Percentiles rank a stretch among this genome's conserved stretches.
These are phyloP conservation scores for Gouania willdenowi DNA, from an alignment of 2,797 vertebrate species.

Conservation along the genomic window DNA sequence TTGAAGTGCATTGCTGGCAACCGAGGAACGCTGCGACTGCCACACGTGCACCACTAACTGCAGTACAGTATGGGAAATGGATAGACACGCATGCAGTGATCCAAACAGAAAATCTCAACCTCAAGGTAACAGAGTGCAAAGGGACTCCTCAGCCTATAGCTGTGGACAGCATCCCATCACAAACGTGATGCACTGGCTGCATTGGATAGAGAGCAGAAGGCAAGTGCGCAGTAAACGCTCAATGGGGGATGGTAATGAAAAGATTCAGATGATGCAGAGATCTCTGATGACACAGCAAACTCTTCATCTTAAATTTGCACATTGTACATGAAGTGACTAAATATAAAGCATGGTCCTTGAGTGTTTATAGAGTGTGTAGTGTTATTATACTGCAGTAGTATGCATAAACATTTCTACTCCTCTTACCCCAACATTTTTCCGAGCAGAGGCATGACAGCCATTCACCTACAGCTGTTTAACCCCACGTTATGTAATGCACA, in stretches of 20 bases:
- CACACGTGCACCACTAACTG: constrained; percentile 7
- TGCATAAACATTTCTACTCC: constrained; percentile 6
- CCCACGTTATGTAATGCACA: constrained; percentile 44
- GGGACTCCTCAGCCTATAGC: constrained; percentile 6
- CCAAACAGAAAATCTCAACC: neutral
- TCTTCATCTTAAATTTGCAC: neutral
- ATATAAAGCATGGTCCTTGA: constrained; percentile 16
- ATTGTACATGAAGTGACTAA: neutral
- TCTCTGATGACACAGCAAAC: constrained; percentile 73
- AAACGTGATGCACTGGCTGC: constrained; percentile 10
- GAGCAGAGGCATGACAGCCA: constrained; percentile 56
- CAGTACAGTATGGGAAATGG: neutral
- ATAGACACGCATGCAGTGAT: neutral
- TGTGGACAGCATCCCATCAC: constrained; percentile 4
- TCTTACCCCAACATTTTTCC: constrained; percentile 10
- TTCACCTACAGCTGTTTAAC: constrained; percentile 48
- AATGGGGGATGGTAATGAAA: constrained; percentile 26
- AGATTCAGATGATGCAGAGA: constrained; percentile 47
- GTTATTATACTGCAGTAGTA: neutral
- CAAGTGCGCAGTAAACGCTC: constrained; percentile 27
- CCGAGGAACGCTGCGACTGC: constrained; percentile 25
- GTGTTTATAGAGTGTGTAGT: neutral
- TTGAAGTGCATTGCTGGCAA: constrained; percentile 2
- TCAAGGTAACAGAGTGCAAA: neutral
- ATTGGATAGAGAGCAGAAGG: constrained; percentile 9